A percentile compares a stretch with the other conserved stretches of the same genome.
Conservation (phyloP, 2,797 vertebrate species). For the Notolepis coatsorum region DNA sequence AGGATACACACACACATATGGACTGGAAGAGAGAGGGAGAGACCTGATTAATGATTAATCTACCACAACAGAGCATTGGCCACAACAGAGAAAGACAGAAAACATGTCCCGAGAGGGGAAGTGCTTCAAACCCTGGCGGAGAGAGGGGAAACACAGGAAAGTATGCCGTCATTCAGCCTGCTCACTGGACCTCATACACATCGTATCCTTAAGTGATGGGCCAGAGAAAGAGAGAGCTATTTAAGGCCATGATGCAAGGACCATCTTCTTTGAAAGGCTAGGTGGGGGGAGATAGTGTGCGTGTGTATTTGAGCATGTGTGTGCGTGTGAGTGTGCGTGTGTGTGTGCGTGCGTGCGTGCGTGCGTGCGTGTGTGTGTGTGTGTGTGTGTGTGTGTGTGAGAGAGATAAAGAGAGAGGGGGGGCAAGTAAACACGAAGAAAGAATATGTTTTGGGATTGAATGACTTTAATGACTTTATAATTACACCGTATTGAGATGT, state of each 20-base stretch:
- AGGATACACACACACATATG: conserved; percentile 53
- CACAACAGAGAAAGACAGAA: conserved; percentile 52
- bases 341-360: neutral
- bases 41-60: conserved; percentile 68
- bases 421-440: neutral
- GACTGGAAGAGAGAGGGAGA: conserved; percentile 40
- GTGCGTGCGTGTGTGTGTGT: neutral
- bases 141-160: conserved; percentile 38
- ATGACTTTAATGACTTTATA: conserved; percentile 6
- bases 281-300: neutral
- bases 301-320: too few species aligned
- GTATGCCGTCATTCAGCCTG: conserved; percentile 55
- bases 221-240: conserved; percentile 61
- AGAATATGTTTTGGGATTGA: conserved; percentile 5
- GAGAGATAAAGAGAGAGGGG: conserved; percentile 2
- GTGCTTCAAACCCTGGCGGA: conserved; percentile 45
- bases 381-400: conserved; percentile 5
- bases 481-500: neutral
- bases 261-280: neutral
- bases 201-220: conserved; percentile 61
- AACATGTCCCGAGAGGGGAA: conserved; percentile 44
- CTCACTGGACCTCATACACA: conserved; percentile 70
- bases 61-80: too few species aligned
- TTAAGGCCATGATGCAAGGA: conserved; percentile 45
- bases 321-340: conserved; percentile 5